These are phyloP conservation scores for Lithobates sylvaticus DNA, from an alignment of 2,797 vertebrate species.

Conservation along the genomic window DNA sequence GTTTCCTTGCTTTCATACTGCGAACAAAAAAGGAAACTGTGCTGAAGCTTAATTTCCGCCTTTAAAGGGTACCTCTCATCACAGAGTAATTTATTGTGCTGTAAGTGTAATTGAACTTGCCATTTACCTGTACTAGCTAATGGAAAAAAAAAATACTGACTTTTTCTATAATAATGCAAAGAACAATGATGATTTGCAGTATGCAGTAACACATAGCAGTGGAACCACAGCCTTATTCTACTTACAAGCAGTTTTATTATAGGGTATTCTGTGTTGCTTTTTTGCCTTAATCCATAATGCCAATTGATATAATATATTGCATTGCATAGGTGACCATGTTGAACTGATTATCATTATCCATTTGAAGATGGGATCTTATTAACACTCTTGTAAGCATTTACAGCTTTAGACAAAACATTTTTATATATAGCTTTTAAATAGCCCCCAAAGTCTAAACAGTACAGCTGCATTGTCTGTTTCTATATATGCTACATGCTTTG, in stretches of 20 bases:
- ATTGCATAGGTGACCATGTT: background rate
- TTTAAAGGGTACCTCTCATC: conserved; percentile 47
- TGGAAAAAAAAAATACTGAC: background rate
- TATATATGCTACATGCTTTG: background rate
- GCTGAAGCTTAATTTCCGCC: conserved; percentile 32
- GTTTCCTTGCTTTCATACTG: conserved; percentile 40
- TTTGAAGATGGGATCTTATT: background rate
- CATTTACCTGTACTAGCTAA: background rate
- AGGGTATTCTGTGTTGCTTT: no score
- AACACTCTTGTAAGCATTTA: background rate
- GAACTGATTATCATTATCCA: background rate
- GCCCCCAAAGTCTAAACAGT: background rate
- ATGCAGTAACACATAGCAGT: no score
- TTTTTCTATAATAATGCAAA: background rate
- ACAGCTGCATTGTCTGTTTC: background rate
- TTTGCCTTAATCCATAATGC: no score
- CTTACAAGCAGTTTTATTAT: background rate
- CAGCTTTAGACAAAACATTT: background rate
- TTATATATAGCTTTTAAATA: background rate
- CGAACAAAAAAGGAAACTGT: conserved; percentile 36
- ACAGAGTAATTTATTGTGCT: conserved; percentile 27
- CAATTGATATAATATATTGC: no score
- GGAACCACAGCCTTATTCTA: no score
- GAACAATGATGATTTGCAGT: background rate
- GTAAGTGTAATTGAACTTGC: background rate